Base-by-base conservation (phyloP, 30 jellyfish, hydroid and myxozoan species). In the Haliclystus octoradiatus region DNA sequence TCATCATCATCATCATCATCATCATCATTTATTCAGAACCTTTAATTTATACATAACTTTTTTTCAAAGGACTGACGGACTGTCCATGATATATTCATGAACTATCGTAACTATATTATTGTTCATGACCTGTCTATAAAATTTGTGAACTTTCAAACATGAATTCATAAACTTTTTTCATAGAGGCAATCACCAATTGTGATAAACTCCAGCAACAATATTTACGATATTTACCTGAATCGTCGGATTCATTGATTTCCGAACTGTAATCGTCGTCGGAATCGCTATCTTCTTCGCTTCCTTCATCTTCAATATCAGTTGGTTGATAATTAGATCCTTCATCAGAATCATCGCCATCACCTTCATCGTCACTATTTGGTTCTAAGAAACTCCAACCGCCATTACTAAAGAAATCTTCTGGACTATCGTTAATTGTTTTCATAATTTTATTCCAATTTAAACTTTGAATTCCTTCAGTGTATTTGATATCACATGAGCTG, bases 371-470 rank as follows among this genome's bases (percentile, higher is more conserved):
- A 70, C 96, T 84, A 50, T 93, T 74, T 0, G 99, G 99, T 34
- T 93, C 99, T 40, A 93, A 76, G 77, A 93, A 93, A 33, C 95
- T 88, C 99, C 99, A 93, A 49, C 99, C 99, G n/a, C 99, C 99
- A 80, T 80, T 81, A 52, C 79, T 96, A 60, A 93, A 93, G 81
- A 93, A 93, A 66, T 93, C 97, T 68, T 93, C 96, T 19, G 99
- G 99, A 72, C 76, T 82, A 52, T 86, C 96, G 70, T 84, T 84
- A 62, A 93, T 93, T 1, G 99, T 93, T 77, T 93, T 93, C 99
- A 93, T 93, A 60, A 93, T 93, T 70, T 93, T 93, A 28, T 91
- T 62, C 99, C 99, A 93, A 50, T 93, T 93, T 65, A 93, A 85
- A 85, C 95, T 85, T 72, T 93, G 99, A 50, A 84, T 93, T 33